phyloP scores from a whole-genome alignment of 2,113 vertebrate species.

The Beaufortia kweichowensis region DNA sequence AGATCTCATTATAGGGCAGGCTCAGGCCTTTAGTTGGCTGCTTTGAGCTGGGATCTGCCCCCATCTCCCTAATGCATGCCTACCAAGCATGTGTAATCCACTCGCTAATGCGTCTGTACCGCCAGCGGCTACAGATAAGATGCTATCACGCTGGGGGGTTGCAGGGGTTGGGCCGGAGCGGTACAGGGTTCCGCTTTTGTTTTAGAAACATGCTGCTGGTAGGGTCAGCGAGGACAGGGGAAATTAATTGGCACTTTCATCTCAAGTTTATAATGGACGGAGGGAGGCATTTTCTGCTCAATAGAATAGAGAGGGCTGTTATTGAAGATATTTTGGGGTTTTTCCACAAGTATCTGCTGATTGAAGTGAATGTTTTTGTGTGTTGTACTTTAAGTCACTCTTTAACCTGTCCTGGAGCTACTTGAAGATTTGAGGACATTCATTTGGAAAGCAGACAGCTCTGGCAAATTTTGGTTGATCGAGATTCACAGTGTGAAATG shows the following conservation, averaged over 20 bases:
- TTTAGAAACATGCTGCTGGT: slow-evolving; percentile 45
- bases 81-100: slow-evolving; percentile 77
- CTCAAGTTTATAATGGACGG: slow-evolving; percentile 29
- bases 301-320: not conserved
- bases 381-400: not conserved
- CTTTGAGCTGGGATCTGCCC: slow-evolving; percentile 65
- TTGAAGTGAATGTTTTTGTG: slow-evolving; percentile 12
- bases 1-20: slow-evolving; percentile 74
- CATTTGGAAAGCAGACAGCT: too few species aligned
- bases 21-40: slow-evolving; percentile 68
- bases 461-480: too few species aligned
- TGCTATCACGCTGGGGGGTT: slow-evolving; percentile 48
- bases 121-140: slow-evolving; percentile 61
- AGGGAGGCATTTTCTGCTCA: not conserved
- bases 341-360: slow-evolving; percentile 16
- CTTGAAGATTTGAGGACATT: not conserved
- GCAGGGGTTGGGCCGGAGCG: slow-evolving; percentile 7
- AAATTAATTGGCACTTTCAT: slow-evolving; percentile 43
- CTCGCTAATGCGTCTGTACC: slow-evolving; percentile 65
- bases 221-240: slow-evolving; percentile 19
- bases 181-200: slow-evolving; percentile 51
- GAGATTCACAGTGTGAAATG: too few species aligned
- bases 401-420: not conserved
- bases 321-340: slow-evolving; percentile 16
- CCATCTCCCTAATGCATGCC: slow-evolving; percentile 70